A percentile compares a stretch with the other conserved stretches of the same genome.
These are phyloP conservation scores for Crioceris asparagi DNA, from an alignment of 2,888 invertebrate species.

Conservation along the genomic window DNA sequence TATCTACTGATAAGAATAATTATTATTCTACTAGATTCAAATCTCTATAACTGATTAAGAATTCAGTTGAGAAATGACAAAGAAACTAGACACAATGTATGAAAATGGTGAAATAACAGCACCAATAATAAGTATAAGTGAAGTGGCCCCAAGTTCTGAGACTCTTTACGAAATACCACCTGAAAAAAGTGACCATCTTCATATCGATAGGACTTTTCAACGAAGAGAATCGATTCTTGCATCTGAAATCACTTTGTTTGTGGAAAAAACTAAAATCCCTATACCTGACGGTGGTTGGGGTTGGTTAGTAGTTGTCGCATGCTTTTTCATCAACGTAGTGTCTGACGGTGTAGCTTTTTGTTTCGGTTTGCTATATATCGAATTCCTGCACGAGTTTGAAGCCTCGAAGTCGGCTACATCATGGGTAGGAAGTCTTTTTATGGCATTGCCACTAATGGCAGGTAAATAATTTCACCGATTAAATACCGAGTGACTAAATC, in stretches of 20 bases:
- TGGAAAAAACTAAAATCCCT: conserved; percentile 36
- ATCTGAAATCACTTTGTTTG: conserved; percentile 21
- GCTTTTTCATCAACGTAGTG: conserved; percentile 76
- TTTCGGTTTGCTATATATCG: conserved; percentile 79
- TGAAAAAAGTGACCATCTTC: conserved; percentile 4
- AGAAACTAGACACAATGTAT: too few species aligned
- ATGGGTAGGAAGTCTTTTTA: conserved; percentile 27
- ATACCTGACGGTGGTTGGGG: conserved; percentile 82
- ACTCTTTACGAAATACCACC: conserved; percentile 4
- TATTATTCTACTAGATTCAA: too few species aligned
- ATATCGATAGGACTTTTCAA: conserved; percentile 15
- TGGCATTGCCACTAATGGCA: conserved; percentile 51
- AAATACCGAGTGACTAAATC: too few species aligned
- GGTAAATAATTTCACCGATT: too few species aligned
- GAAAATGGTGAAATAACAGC: too few species aligned
- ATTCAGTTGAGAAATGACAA: too few species aligned
- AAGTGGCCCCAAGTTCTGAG: conserved; percentile 14
- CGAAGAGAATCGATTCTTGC: conserved; percentile 22
- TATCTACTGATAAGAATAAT: too few species aligned
- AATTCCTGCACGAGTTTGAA: conserved; percentile 49
- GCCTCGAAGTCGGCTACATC: conserved; percentile 59
- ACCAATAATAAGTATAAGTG: conserved; percentile 14
- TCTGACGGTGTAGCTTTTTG: conserved; percentile 91
- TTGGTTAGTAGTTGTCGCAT: conserved; percentile 80
- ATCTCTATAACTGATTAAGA: too few species aligned